Conservation (phyloP, 2,113 vertebrate genomes). For the Melanotaenia duboulayi region DNA sequence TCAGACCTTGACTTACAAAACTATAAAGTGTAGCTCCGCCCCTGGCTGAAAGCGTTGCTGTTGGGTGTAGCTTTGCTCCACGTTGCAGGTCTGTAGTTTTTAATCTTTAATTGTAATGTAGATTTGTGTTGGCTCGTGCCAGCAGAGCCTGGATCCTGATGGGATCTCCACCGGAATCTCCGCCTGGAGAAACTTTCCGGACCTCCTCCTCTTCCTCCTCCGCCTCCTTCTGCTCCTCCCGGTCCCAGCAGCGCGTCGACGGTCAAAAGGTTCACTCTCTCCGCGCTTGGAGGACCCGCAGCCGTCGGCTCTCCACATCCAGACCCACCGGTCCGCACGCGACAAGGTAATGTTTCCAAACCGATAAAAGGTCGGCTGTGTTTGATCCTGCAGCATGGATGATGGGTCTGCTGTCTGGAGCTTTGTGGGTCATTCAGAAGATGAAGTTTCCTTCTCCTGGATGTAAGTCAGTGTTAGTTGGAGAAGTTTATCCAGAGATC, state of each 20-base stretch:
- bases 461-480: background rate
- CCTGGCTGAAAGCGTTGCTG: no score
- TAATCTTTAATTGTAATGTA: no score
- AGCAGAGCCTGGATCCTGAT: conserved; percentile 14
- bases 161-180: conserved; percentile 43
- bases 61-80: no score
- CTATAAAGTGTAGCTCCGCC: no score
- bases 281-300: conserved; percentile 38
- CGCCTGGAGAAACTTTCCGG: conserved; percentile 60
- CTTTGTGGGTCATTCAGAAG: no score
- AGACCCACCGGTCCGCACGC: background rate
- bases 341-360: conserved; percentile 28
- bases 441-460: background rate
- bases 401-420: no score
- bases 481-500: no score
- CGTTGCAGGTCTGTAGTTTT: no score
- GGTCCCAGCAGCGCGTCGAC: conserved; percentile 39
- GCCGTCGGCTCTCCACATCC: conserved; percentile 41
- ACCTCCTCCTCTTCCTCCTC: conserved; percentile 76
- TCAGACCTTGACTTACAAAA: no score
- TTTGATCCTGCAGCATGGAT: no score
- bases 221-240: conserved; percentile 77
- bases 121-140: conserved; percentile 4
- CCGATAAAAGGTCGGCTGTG: no score
- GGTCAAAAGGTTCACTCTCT: conserved; percentile 34